Evolutionary conservation across 2,113 vertebrate species (phyloP).

Genomic region (Lucifuga dentata): DNA sequence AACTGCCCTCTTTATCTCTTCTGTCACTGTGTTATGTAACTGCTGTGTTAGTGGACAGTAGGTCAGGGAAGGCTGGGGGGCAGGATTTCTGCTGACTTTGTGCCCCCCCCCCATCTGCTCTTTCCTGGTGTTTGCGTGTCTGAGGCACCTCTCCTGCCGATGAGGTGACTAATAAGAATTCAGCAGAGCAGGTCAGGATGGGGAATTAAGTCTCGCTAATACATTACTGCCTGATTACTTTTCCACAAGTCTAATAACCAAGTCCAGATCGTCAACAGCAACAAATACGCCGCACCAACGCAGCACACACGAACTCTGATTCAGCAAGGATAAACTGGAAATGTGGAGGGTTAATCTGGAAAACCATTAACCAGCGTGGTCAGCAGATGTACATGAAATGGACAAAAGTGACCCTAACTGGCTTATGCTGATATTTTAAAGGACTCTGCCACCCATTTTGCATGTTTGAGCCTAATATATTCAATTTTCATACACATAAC

Average conservation of each 20-base stretch:
- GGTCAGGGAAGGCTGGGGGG: constrained; percentile 14
- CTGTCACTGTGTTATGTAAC: constrained; percentile 78
- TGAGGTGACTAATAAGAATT: constrained; percentile 1
- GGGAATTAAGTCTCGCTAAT: constrained; percentile 11
- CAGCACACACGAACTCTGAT: neutral
- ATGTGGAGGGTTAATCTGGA: neutral
- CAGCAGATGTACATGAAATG: neutral
- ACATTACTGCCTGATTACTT: neutral
- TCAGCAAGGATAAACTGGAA: neutral
- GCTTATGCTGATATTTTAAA: neutral
- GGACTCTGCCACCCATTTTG: neutral
- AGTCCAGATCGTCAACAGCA: neutral
- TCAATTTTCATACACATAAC: too few species aligned
- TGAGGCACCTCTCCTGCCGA: constrained; percentile 27
- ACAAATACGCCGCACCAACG: neutral
- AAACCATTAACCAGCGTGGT: too few species aligned
- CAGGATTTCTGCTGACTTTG: constrained; percentile 61
- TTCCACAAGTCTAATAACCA: neutral
- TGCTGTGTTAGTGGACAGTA: constrained; percentile 61
- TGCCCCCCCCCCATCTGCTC: constrained; percentile 24
- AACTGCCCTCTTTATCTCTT: constrained; percentile 75
- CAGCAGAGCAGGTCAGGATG: neutral
- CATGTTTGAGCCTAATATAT: too few species aligned
- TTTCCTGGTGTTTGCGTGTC: constrained; percentile 55
- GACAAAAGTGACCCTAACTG: neutral